Base-by-base conservation (phyloP, 2,888 invertebrate species). In the Lasioglossum leucozonium region DNA sequence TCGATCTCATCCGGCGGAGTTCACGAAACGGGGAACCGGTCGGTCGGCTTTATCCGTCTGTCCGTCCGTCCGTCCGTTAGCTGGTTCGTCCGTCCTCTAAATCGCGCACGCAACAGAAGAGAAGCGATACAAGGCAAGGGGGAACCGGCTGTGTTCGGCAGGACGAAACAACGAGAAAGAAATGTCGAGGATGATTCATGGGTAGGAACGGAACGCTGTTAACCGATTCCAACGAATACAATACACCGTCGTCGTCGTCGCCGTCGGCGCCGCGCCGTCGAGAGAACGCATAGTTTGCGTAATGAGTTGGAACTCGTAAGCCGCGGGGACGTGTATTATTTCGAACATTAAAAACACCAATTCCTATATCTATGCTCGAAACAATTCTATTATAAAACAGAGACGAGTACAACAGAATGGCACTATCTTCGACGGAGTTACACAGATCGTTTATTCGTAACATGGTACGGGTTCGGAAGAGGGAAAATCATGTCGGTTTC, bases 1-100 rank as follows among this genome's bases (percentile, higher is more conserved):
- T 34, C 79, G 69, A 72, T 51, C 62, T 55, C 55, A 73, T 51
- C 67, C 34, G 10, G 4, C 55, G 34, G 77, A 34, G 71, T 72
- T 85, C 72, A 44, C 30, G 62, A 69, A 75, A 72, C 65, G 58
- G 26, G 82, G 84, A 90, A 90, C 87, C 90, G 88, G 90, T 90
- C 87, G 67, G 79, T 78, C 40, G 22, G 69, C 77, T 77, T 65
- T 67, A 62, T 62, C 30, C 30, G 22, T 77, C n/a, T 16, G 11
- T 76, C 58, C 6, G 47, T n/a, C 22, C 0, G 40, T 40, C 30
- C 18, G 6, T 34, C 18, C n/a, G 74, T 72, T 8, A 18, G 34
- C 22, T 62, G 10, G 34, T 37, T 67, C 22, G 37, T 40, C 37
- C 69, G 40, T 69, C n/a, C 37, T 69, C 40, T 8, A 40, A n/a